Evolutionary conservation across 2,113 vertebrate genomes (phyloP), one percentile per base, ranked within the genome.

Genomic region (Passer domesticus): DNA sequence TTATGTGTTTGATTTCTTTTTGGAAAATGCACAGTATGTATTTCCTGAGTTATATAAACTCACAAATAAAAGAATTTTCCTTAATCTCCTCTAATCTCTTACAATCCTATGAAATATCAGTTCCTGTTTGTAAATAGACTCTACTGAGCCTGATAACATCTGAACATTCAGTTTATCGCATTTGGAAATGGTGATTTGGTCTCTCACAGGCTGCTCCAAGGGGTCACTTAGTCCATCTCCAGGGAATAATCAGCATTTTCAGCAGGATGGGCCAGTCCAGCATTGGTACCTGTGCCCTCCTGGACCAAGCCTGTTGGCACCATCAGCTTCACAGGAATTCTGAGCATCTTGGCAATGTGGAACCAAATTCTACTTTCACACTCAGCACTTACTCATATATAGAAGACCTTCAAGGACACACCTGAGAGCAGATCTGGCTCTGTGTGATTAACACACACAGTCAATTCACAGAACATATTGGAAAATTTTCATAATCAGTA

Each of bases 361-460:
- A 83, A 66, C 35, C 37, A 25, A 59, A 89, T 76, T 74, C 64
- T 22, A 12, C 39, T 89, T 94, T 74, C 69, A 53, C 33, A 56
- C 83, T 86, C 33, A 77, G 25, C 67, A 56, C 27, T 92, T 35
- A 30, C 13, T 69, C 17, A 0, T 23, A 5, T 39, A 17, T 24
- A 35, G 41, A 92, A 84, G 63, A 50, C 27, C 21, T 87, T 88
- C 35, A 70, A 47, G 52, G 87, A 68, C 49, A 37, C 86, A 93
- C 89, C 84, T 96, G 92, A 90, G 93, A 72, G 70, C 28, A 73
- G 64, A 64, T 33, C 66, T 78, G 87, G 39, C 50, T 90, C 72
- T 10, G 9, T 43, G 87, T 90, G 39, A 67, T 95, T 92, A 96
- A 70, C 7, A 41, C 41, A 47, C 50, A 12, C 31, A 63, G 66